Evolutionary conservation across 2,888 invertebrate species (phyloP), one percentile per base, ranked within the genome.

Genomic region (Perithous albicinctus): DNA sequence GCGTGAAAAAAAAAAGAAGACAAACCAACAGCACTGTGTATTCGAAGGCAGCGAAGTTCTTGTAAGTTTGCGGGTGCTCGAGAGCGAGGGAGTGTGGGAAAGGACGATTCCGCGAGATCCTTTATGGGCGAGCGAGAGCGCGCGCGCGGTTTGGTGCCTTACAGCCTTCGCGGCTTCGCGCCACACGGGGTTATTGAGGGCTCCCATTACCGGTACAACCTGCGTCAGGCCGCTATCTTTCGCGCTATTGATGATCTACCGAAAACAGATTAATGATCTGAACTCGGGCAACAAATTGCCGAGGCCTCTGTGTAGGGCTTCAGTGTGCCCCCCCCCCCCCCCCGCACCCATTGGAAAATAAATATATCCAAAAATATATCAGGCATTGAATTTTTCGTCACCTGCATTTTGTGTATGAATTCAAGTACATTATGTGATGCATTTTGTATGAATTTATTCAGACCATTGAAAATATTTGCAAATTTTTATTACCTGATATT

Each of bases 181-280:
- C 61, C 41, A n/a, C 61, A 81, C 83, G 66, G 87, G 89, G 90
- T 92, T 92, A 92, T 92, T 91, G 92, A 92, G 90, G 90, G 91
- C 90, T 91, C 88, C 91, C 92, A 92, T 92, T 92, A 92, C 89
- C 86, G 90, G 87, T 92, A 92, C 92, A 92, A 87, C 88, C 89
- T 88, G 86, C 84, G 77, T 41, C 87, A 83, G 77, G 79, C 85
- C 85, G 88, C 89, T 92, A 92, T 92, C 92, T 92, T 90, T 90
- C 87, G 90, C 91, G 87, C 91, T 92, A 91, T 92, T 91, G 91
- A 92, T 92, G 92, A 91, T 91, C 89, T 87, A 89, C 89, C 88
- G 88, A 89, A 90, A 89, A 87, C 89, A 88, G 90, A 92, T 92
- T 91, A 91, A 92, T 92, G 91, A 90, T 89, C 88, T 85, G 84